Base-by-base conservation (phyloP, 2,797 vertebrate genomes). In the Hemibagrus guttatus region DNA sequence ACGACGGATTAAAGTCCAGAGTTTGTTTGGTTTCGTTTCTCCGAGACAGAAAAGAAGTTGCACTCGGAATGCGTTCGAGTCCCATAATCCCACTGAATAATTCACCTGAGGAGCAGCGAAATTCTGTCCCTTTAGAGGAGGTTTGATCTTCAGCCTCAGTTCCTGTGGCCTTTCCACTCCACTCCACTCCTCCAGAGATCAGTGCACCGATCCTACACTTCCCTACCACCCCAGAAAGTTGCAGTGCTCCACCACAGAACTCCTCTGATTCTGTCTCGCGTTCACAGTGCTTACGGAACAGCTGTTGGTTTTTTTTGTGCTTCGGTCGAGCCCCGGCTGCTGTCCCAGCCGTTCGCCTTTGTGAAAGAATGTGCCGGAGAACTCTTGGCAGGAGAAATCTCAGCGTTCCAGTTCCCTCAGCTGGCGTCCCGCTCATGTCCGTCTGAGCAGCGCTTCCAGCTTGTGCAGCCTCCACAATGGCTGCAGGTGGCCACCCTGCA, bases 391-490 rank as follows among this genome's bases (percentile, higher is more conserved):
- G 85, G 88, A 93, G 92, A 5, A 90, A 93, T 95, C 91, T 93
- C 85, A 87, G 91, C 93, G 78, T 71, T 92, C 90, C 75, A 84
- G 71, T 84, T 88, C 91, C 81, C 83, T 83, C 83, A 64, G 87
- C 86, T 80, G 88, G 85, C 84, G 90, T 39, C 88, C 88, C 1
- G 84, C 89, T 95, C 94, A 94, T 92, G 94, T 95, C 92, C 90
- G 92, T 91, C 88, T 91, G 91, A 95, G 91, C 84, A 95, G 93
- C 80, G 91, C 91, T 85, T 93, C 91, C 4, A 95, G 93, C 92
- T 92, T 95, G 90, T 93, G 92, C 88, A 95, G 90, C 88, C 91
- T 94, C 96, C 95, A 96, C 81, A 84, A 86, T 19, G 93, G 93
- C 91, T 91, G 91, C 89, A 95, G 91, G 87, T 87, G 90, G 88